Percentiles rank a stretch among this genome's conserved stretches.
Conservation (phyloP, 2,888 invertebrate species). For the Alviniconcha strummeri region DNA sequence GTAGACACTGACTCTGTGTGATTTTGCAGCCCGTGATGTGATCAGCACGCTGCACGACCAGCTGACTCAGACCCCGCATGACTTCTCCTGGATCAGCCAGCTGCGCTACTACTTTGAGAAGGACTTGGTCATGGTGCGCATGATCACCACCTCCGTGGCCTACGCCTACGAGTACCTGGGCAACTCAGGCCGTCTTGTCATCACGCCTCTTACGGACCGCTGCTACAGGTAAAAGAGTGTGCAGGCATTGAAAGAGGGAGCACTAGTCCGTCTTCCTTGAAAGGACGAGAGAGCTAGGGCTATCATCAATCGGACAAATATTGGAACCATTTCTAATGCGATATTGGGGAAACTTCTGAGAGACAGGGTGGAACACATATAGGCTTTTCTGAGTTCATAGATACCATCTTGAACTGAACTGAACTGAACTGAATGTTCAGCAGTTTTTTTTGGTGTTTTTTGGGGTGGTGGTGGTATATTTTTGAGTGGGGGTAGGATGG, state of each 20-base stretch:
- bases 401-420: too few species aligned
- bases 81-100: slow-evolving; percentile 73
- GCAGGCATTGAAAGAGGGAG: not conserved
- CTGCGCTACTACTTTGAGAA: slow-evolving; percentile 70
- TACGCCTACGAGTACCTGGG: slow-evolving; percentile 74
- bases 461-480: too few species aligned
- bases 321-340: too few species aligned
- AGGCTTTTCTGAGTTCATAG: too few species aligned
- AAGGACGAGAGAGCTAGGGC: not conserved
- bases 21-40: slow-evolving; percentile 72
- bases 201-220: slow-evolving; percentile 73
- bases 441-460: too few species aligned
- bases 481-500: too few species aligned
- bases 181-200: slow-evolving; percentile 71
- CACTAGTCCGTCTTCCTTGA: too few species aligned
- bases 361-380: too few species aligned
- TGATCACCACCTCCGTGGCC: slow-evolving; percentile 72
- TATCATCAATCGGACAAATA: too few species aligned
- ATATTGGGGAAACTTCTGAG: too few species aligned
- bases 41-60: slow-evolving; percentile 61
- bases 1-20: slow-evolving; percentile 58
- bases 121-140: slow-evolving; percentile 70
- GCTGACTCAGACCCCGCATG: slow-evolving; percentile 58
- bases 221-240: slow-evolving; percentile 68
- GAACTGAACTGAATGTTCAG: too few species aligned